Percentiles rank a stretch among this genome's conserved stretches.
Conservation (phyloP, 2,113 vertebrate genomes). For the Phoenicopterus ruber region DNA sequence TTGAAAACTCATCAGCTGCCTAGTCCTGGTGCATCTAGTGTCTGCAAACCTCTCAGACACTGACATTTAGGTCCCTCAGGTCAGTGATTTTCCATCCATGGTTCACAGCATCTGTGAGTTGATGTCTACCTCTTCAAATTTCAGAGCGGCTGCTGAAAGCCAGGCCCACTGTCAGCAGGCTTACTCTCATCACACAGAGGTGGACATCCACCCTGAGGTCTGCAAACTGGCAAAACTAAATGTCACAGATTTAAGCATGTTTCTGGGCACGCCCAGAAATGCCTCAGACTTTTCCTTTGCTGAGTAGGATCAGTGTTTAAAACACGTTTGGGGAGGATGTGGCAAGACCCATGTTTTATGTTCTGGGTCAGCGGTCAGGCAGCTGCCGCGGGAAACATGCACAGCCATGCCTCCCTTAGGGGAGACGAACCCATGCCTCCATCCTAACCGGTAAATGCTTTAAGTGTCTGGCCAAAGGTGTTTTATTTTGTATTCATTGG, state of each 20-base stretch:
- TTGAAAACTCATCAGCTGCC: background rate
- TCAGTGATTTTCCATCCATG: background rate
- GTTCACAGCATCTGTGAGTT: background rate
- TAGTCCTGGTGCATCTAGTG: background rate
- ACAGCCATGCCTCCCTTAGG: background rate
- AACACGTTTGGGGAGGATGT: background rate
- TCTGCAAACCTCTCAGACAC: background rate
- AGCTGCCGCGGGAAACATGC: background rate
- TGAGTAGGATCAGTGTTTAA: background rate
- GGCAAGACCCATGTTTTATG: background rate
- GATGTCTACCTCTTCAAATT: background rate
- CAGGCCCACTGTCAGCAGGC: background rate
- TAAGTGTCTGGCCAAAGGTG: background rate
- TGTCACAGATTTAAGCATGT: background rate
- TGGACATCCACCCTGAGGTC: background rate
- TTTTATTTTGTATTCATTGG: background rate
- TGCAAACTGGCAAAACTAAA: background rate
- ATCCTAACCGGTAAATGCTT: fast-evolving
- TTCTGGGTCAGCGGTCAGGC: background rate
- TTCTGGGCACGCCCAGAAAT: background rate
- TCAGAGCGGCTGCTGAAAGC: background rate
- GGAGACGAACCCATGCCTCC: background rate
- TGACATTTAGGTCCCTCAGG: background rate
- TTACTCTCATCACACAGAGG: background rate
- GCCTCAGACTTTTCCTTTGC: background rate